Base-by-base conservation (phyloP, 2,113 vertebrate species). In the Podilymbus podiceps region DNA sequence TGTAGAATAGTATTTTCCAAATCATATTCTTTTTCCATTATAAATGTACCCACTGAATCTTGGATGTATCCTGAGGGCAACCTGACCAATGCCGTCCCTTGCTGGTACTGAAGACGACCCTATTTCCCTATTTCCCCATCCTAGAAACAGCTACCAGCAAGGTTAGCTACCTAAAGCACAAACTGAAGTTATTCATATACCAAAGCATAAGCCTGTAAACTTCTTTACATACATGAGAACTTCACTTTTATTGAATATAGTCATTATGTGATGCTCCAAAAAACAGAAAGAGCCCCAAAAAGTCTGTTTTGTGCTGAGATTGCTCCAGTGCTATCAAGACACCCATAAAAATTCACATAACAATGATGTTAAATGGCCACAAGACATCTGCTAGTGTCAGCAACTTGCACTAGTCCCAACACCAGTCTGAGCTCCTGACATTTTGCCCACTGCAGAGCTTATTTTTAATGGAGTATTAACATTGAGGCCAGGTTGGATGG, bases 211-310 rank as follows among this genome's bases (percentile, higher is more conserved):
- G 46, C 49, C 35, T 28, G 9, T n/a, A 62, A 84, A 35, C 35
- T 22, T 1, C 47, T 82, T 11, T 15, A 40, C 58, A 31, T 16
- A 19, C 21, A 13, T 0, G 1, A 79, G n/a, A 62, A 62, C 27
- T n/a, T 82, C 50, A 9, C 62, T 74, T 87, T 44, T 64, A 60
- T 14, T 56, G 52, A 89, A 31, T 9, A 3, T 0, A 21, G 30
- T 12, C 0, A 2, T 81, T 47, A 58, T 1, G 18, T 4, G 52
- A 85, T 25, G 25, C n/a, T 47, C 80, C 2, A 2, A 52, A 89
- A 86, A 64, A 3, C 31, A 67, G 31, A 25, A 53, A 79, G 25
- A 80, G 33, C 56, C 42, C 20, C 15, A 63, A 60, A 76, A 55
- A 11, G 21, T 17, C 82, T 84, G 73, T 28, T 92, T 25, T 1